Evolutionary conservation across 2,113 vertebrate genomes (phyloP).

Genomic region (Paracanthobrama guichenoti): DNA sequence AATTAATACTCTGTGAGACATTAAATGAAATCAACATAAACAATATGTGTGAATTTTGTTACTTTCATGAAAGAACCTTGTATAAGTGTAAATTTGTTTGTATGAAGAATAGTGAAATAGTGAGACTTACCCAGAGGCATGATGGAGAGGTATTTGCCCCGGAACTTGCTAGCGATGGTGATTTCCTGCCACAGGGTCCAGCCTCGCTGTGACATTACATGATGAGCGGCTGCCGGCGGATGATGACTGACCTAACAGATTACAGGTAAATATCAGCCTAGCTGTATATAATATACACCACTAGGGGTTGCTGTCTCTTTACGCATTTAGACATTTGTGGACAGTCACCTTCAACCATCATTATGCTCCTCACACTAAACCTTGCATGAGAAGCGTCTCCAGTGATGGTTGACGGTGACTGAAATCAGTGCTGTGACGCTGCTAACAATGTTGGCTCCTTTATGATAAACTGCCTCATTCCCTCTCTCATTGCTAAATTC

Average conservation of each 20-base stretch:
- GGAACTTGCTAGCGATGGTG: conserved; percentile 98
- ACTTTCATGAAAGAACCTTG: background rate
- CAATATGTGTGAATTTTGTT: background rate
- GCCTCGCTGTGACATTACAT: conserved; percentile 89
- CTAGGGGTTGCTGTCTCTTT: background rate
- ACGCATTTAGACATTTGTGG: background rate
- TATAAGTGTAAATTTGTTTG: background rate
- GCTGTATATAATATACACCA: background rate
- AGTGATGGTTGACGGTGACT: background rate
- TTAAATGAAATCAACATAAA: background rate
- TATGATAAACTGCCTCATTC: background rate
- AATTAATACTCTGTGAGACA: background rate
- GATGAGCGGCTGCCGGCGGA: conserved; percentile 92
- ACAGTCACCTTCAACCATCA: conserved; percentile 31
- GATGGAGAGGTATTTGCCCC: conserved; percentile 99
- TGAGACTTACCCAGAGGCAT: conserved; percentile 87
- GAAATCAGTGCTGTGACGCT: background rate
- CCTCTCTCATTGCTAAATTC: background rate
- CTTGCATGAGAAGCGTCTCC: background rate
- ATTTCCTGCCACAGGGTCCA: conserved; percentile 99
- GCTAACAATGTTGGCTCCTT: too few species aligned
- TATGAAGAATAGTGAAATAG: background rate
- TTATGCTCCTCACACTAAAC: background rate
- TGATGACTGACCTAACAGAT: conserved; percentile 92
- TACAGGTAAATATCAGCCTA: background rate